These are phyloP conservation scores for Vireo altiloquus DNA, from an alignment of 2,113 vertebrate species.

Conservation along the genomic window DNA sequence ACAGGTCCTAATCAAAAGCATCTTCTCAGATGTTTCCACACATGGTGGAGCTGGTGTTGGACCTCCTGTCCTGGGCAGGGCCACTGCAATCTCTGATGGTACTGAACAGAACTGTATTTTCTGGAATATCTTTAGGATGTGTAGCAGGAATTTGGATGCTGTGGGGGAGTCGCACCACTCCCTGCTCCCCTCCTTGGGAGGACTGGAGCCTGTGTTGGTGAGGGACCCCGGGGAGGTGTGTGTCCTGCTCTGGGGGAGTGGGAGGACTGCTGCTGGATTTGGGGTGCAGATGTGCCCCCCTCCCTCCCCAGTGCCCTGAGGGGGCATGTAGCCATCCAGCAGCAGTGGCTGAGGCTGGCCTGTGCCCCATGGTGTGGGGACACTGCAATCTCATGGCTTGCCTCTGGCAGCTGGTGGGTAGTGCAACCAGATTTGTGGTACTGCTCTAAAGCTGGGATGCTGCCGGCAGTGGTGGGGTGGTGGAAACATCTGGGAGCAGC, in stretches of 20 bases:
- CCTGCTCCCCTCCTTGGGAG: neutral
- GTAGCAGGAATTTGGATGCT: neutral
- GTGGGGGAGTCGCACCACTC: fast-evolving
- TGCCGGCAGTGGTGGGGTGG: neutral
- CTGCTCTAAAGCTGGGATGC: neutral
- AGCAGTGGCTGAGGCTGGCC: neutral
- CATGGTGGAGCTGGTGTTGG: neutral
- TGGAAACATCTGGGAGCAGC: neutral
- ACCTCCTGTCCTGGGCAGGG: neutral
- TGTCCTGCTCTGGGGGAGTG: neutral
- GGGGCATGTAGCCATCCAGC: too few relatives aligned
- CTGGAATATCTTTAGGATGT: neutral
- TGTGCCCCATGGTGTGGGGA: fast-evolving
- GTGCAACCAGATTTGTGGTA: fast-evolving
- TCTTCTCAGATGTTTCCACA: neutral
- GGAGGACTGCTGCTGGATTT: neutral
- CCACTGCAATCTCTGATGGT: neutral
- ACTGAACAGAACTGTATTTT: neutral
- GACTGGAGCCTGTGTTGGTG: neutral
- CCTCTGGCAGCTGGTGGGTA: neutral
- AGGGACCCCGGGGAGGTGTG: neutral
- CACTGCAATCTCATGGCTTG: fast-evolving
- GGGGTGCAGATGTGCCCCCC: neutral
- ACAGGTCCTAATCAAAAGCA: neutral
- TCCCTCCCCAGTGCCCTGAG: fast-evolving